These are phyloP conservation scores for Tragelaphus scriptus DNA, from an alignment of 2,113 vertebrate species.

Conservation along the genomic window DNA sequence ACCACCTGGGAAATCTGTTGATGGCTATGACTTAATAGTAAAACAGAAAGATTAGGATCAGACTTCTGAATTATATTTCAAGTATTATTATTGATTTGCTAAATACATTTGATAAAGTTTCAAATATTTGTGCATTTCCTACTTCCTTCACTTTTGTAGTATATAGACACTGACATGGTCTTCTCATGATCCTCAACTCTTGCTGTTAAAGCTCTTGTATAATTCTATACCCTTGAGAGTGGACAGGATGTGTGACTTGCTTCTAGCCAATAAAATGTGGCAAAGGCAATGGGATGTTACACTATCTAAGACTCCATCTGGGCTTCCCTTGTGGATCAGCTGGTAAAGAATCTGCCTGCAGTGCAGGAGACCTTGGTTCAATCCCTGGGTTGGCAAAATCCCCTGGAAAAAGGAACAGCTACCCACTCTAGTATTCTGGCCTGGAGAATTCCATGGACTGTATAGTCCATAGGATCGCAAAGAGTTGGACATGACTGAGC, in stretches of 20 bases:
- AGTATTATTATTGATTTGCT: not conserved
- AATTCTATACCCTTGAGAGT: not conserved
- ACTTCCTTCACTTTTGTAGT: not conserved
- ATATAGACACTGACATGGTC: not conserved
- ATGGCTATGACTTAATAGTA: not conserved
- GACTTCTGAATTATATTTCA: slow-evolving; percentile 8
- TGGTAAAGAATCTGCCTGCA: not conserved
- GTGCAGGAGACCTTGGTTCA: not conserved
- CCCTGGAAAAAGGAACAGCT: not conserved
- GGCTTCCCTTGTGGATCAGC: not conserved
- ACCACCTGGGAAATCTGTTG: not conserved
- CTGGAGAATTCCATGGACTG: not conserved
- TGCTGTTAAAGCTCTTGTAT: not conserved
- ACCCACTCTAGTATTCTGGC: not conserved
- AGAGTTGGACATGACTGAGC: not conserved
- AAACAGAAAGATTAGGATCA: not conserved
- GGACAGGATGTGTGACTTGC: not conserved
- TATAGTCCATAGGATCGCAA: not conserved
- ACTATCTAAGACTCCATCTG: not conserved
- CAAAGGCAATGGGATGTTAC: not conserved
- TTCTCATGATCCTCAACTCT: not conserved
- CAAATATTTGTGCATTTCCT: not conserved
- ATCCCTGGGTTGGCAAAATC: not conserved
- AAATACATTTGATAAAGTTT: not conserved
- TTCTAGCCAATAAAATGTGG: not conserved